Base-by-base conservation (phyloP, 2,888 invertebrate species). In the Eledona agricola region DNA sequence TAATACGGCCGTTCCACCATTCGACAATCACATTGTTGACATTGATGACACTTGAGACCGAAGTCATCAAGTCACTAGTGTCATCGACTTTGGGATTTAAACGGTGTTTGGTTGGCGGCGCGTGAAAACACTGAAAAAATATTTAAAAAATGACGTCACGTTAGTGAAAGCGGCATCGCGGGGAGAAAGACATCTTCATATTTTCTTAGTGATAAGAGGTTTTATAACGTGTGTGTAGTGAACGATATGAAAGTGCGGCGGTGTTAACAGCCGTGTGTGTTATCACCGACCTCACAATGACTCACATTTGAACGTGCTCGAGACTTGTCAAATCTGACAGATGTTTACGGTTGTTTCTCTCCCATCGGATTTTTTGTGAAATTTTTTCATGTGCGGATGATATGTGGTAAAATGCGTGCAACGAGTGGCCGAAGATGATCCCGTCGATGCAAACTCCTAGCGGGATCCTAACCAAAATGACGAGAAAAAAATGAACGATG, bases 401-500 rank as follows among this genome's bases (percentile, higher is more conserved):
- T 17, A 26, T 31, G 38, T 19, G 26, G 4, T 17, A 37, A 29
- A 45, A 46, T 31, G 40, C 15, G 13, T 6, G 4, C 3, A 9
- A 45, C 35, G 31, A 16, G 32, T 28, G 46, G 22, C 12, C 10
- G 13, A 15, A 12, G 4, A 4, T 29, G 19, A 38, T 15, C 23
- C 9, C 1, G 31, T 7, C 29, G 17, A 17, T 12, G 4, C 4
- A 19, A 35, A 19, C 10, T 31, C 17, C 10, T 12, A 23, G 40
- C 17, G n/a, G n/a, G n/a, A n/a, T n/a, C n/a, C n/a, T n/a, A 17
- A 56, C 61, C 74, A 83, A 79, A 81, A 85, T 85, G 85, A 78
- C 82, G 79, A 82, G 81, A 79, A 83, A 84, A 84, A 82, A 82
- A 85, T 85, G 85, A 85, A 80, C 81, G 85, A 85, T 85, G 85